Percentiles rank a stretch among this genome's conserved stretches.
Conservation (phyloP, 1,140 invertebrate genomes). For the Plectrocnemia conspersa region DNA sequence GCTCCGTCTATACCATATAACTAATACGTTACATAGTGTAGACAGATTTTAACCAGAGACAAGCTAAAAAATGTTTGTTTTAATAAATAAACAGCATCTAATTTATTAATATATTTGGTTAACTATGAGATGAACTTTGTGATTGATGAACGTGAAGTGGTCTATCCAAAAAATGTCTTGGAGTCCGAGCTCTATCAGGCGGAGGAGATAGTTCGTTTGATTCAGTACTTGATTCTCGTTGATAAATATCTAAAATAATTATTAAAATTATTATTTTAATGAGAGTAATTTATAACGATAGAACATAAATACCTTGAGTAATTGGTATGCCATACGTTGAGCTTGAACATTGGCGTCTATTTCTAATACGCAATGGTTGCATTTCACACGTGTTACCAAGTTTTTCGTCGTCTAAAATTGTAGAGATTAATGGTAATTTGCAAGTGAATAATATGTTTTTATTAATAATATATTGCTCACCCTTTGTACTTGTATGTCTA, state of each 20-base stretch:
- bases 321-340: constrained; percentile 30
- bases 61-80: background rate
- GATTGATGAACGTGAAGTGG: constrained; percentile 28
- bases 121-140: constrained; percentile 27
- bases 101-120: constrained; percentile 14
- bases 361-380: constrained; percentile 26
- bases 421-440: constrained; percentile 6
- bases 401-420: constrained; percentile 30
- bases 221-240: constrained; percentile 33
- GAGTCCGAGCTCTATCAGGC: constrained; percentile 28
- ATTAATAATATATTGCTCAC: background rate
- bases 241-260: constrained; percentile 30
- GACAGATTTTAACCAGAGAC: too few species aligned
- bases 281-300: background rate
- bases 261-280: background rate
- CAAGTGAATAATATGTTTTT: too few species aligned
- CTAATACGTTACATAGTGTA: too few species aligned
- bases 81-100: background rate
- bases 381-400: constrained; percentile 30
- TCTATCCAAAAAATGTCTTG: constrained; percentile 28
- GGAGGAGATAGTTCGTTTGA: constrained; percentile 32
- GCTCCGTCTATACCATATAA: too few species aligned
- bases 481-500: constrained; percentile 22
- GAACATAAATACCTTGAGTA: constrained; percentile 19
- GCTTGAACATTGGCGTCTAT: constrained; percentile 26